A percentile compares a stretch with the other conserved stretches of the same genome.
phyloP scores from a whole-genome alignment of 2,797 vertebrate species.

The Anguilla marmorata region DNA sequence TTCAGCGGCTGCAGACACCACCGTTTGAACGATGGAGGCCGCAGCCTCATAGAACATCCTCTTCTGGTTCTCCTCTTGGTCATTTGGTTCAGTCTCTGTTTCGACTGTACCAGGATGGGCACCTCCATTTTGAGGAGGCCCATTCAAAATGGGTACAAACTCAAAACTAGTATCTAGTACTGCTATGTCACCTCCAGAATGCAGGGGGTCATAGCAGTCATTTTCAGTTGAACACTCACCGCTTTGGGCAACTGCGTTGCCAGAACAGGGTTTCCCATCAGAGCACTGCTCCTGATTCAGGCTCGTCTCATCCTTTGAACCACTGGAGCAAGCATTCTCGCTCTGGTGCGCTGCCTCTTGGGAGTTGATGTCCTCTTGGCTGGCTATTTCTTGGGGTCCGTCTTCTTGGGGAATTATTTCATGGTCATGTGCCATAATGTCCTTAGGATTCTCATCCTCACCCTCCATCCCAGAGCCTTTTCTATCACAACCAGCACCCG shows the following conservation, averaged over 20 bases:
- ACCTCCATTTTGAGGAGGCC: constrained; percentile 52
- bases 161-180: constrained; percentile 55
- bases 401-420: constrained; percentile 65
- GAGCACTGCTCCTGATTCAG: constrained; percentile 57
- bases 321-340: constrained; percentile 44
- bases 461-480: constrained; percentile 10
- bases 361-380: constrained; percentile 57
- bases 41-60: constrained; percentile 67
- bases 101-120: constrained; percentile 46
- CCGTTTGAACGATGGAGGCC: constrained; percentile 69
- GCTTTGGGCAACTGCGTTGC: constrained; percentile 65
- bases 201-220: constrained; percentile 51
- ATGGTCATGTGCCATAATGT: constrained; percentile 68
- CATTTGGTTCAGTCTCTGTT: constrained; percentile 46
- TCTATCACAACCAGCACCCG: constrained; percentile 54
- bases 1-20: constrained; percentile 67
- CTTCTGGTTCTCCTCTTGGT: constrained; percentile 62
- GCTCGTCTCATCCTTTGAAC: constrained; percentile 67
- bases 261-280: constrained; percentile 56
- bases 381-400: constrained; percentile 55
- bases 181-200: constrained; percentile 43
- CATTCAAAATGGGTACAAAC: constrained; percentile 49
- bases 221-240: constrained; percentile 69
- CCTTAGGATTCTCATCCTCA: constrained; percentile 50
- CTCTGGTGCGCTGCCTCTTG: constrained; percentile 24